Evolutionary conservation across 2,888 invertebrate genomes (phyloP).

Genomic region (Dusona sp.): DNA sequence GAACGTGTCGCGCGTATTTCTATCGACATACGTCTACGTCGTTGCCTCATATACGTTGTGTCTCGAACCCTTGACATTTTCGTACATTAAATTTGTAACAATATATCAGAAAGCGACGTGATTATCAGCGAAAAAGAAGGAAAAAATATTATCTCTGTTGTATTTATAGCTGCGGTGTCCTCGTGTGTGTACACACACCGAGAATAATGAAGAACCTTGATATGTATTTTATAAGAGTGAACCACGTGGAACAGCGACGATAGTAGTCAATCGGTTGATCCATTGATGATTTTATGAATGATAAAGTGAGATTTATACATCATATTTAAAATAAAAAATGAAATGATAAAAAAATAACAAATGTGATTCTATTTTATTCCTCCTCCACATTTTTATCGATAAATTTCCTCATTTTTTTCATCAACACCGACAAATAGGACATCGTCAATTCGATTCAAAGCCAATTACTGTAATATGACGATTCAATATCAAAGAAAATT

Average conservation of each 20-base stretch:
- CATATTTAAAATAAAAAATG: background rate
- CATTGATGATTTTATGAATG: conserved; percentile 32
- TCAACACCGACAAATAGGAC: background rate
- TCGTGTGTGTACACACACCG: background rate
- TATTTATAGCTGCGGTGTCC: conserved; percentile 3
- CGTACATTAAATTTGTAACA: background rate
- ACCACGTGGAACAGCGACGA: background rate
- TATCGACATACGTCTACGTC: background rate
- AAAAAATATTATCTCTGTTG: conserved; percentile 1
- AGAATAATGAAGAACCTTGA: background rate
- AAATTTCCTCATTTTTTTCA: background rate
- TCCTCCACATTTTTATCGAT: background rate
- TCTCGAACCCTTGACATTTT: conserved; percentile 35
- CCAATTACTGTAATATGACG: background rate
- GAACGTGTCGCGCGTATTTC: conserved; percentile 19
- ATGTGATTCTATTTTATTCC: background rate
- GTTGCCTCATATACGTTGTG: background rate
- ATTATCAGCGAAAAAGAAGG: background rate
- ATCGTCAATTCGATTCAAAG: background rate
- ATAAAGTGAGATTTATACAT: conserved; percentile 3
- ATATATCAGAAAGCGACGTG: background rate
- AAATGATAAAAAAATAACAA: background rate
- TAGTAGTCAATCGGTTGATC: background rate
- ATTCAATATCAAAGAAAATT: background rate
- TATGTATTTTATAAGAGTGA: conserved; percentile 3